A percentile compares a stretch with the other conserved stretches of the same genome.
These are phyloP conservation scores for Caenorhabditis panamensis DNA, from an alignment of 2,888 invertebrate genomes.

Conservation along the genomic window DNA sequence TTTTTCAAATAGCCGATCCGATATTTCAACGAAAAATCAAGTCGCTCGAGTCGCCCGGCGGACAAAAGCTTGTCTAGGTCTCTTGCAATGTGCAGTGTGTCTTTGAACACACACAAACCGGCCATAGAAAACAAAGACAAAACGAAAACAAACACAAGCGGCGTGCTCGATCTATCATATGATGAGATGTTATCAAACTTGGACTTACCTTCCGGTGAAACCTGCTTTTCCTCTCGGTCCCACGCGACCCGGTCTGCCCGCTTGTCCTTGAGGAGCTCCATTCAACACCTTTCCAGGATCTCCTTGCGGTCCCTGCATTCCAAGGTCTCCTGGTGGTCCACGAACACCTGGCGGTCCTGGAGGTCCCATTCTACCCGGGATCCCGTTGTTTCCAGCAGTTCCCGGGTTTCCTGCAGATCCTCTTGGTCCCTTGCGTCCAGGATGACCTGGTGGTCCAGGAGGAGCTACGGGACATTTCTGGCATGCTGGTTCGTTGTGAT, in stretches of 20 bases:
- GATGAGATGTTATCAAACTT: neutral
- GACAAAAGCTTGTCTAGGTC: neutral
- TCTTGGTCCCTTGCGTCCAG: slow-evolving; percentile 70
- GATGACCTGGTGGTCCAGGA: slow-evolving; percentile 73
- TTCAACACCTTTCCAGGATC: slow-evolving; percentile 71
- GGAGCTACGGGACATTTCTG: slow-evolving; percentile 73
- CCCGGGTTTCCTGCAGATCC: slow-evolving; percentile 68
- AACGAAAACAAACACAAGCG: slow-evolving; percentile 2
- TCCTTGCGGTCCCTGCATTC: slow-evolving; percentile 71
- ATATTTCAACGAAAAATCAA: too few species aligned
- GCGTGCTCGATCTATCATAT: too few species aligned
- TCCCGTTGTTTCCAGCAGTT: slow-evolving; percentile 63
- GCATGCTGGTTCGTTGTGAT: slow-evolving; percentile 65
- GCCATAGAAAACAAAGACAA: slow-evolving; percentile 2
- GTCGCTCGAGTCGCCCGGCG: neutral
- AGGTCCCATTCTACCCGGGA: slow-evolving; percentile 68
- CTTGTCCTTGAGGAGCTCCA: slow-evolving; percentile 68
- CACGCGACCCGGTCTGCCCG: slow-evolving; percentile 58
- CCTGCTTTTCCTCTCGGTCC: slow-evolving; percentile 68
- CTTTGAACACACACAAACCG: neutral
- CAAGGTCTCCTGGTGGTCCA: slow-evolving; percentile 71
- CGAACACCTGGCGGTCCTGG: slow-evolving; percentile 72
- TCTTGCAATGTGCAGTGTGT: neutral
- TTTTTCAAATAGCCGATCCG: too few species aligned
- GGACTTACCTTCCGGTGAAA: slow-evolving; percentile 63